Conservation (phyloP, 64 coral and sea anemone species). For the Montipora foliosa region DNA sequence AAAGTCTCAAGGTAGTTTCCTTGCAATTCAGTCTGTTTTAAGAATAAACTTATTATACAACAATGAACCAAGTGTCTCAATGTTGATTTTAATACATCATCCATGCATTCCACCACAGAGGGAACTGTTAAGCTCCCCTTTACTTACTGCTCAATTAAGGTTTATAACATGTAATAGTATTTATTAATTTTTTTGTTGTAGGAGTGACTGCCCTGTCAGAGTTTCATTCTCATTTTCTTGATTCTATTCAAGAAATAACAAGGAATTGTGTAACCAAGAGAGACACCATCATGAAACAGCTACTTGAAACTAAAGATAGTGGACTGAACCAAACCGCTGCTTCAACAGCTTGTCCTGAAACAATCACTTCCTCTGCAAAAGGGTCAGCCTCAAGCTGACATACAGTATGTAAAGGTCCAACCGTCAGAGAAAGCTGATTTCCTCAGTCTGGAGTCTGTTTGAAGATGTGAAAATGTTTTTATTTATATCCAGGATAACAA, state of each 20-base stretch:
- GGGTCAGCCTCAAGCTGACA: neutral
- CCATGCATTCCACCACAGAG: too few relatives aligned
- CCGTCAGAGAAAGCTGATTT: too few relatives aligned
- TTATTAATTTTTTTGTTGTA: neutral
- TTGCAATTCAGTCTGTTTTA: too few relatives aligned
- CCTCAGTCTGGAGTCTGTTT: too few relatives aligned
- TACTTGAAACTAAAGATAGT: conserved; percentile 44
- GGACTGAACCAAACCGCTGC: neutral
- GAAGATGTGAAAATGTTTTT: too few relatives aligned
- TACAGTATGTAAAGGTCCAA: neutral
- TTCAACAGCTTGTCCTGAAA: neutral
- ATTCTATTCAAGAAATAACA: conserved; percentile 23
- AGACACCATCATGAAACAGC: conserved; percentile 41
- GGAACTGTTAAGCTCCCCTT: too few relatives aligned
- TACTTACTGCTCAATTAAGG: too few relatives aligned
- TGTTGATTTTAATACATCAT: too few relatives aligned
- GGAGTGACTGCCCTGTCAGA: conserved; percentile 50
- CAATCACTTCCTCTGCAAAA: neutral
- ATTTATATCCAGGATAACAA: too few relatives aligned
- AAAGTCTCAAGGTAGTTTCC: too few relatives aligned
- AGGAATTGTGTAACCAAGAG: conserved; percentile 49
- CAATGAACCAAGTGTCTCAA: too few relatives aligned
- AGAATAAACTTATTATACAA: too few relatives aligned
- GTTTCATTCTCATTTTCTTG: conserved; percentile 45
- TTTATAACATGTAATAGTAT: neutral